Base-by-base conservation (phyloP, 2,797 vertebrate genomes). In the Enoplosus armatus region DNA sequence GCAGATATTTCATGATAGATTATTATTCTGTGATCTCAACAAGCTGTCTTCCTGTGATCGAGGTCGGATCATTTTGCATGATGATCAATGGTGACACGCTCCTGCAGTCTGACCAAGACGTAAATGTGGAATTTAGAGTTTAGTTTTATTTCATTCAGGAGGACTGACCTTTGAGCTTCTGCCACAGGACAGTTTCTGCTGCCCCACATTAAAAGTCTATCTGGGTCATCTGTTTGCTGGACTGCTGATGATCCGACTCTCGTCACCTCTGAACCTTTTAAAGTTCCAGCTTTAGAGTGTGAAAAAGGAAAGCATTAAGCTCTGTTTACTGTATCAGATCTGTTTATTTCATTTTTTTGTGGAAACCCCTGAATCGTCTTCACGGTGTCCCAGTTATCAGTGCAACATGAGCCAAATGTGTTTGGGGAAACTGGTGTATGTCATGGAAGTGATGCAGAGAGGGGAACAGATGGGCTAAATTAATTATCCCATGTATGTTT, bases 401-500 rank as follows among this genome's bases (percentile, higher is more conserved):
- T 82, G 93, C 86, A 88, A 91, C 67, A 80, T 88, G 90, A 96
- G 94, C 93, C 89, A 94, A 95, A 92, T 92, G 91, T 94, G 91
- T 95, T 95, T 94, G 75, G 66, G 73, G 94, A 96, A 95, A 93
- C 92, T 90, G 0, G 41, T 95, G 90, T 94, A 89, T 96, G 92
- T 94, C 93, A 94, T 93, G 94, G 93, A 94, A 93, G 92, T 87
- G 93, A 92, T 94, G 93, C 88, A 90, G 83, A 95, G 92, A 90
- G 90, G 90, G 86, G 90, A 96, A 94, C 95, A 98, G 96, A 97
- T 97, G 96, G 96, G 95, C 96, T 94, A 94, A 92, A 97, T 97
- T 96, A 96, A 96, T 97, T 94, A 96, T 90, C 93, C 94, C 90
- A 93, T 96, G 90, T 91, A 92, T 94, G 94, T 96, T 96, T 96